These are phyloP conservation scores for Marasmarcha lunaedactyla DNA, from an alignment of 2,888 invertebrate species.

Conservation along the genomic window DNA sequence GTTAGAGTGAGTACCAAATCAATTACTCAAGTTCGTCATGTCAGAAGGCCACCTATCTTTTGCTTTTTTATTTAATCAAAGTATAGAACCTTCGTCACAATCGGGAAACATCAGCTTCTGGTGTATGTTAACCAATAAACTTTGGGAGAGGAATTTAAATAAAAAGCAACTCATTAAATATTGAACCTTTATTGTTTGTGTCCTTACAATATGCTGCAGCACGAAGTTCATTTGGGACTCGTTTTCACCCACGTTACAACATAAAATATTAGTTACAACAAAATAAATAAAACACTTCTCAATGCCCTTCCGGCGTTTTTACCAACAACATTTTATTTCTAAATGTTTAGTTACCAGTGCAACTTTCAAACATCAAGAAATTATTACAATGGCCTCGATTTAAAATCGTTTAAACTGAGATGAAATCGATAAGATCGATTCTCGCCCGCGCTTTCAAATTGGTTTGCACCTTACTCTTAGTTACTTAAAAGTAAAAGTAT, in stretches of 20 bases:
- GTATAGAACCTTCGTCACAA: no score
- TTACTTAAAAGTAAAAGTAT: conserved; percentile 15
- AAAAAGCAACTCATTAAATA: conserved; percentile 23
- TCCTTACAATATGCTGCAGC: conserved; percentile 56
- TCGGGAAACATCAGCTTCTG: no score
- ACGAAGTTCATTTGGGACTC: conserved; percentile 49
- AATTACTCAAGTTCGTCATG: no score
- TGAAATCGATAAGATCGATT: conserved; percentile 14
- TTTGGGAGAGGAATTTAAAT: no score
- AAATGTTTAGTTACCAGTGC: conserved; percentile 52
- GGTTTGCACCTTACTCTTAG: conserved; percentile 11
- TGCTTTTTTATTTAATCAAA: no score
- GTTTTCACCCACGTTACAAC: conserved; percentile 41
- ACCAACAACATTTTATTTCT: conserved; percentile 51
- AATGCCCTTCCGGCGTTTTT: conserved; percentile 52
- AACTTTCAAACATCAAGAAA: conserved; percentile 57
- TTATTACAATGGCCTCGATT: conserved; percentile 62
- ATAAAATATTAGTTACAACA: conserved; percentile 65
- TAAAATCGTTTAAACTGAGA: conserved; percentile 38
- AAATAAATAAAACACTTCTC: conserved; percentile 64
- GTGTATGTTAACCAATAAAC: no score
- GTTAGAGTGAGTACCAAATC: no score
- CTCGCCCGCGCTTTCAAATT: conserved; percentile 13
- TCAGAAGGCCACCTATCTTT: no score
- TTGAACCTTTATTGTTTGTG: conserved; percentile 48